Conservation (phyloP, 1,140 invertebrate species). For the Paraescarpia echinospica region DNA sequence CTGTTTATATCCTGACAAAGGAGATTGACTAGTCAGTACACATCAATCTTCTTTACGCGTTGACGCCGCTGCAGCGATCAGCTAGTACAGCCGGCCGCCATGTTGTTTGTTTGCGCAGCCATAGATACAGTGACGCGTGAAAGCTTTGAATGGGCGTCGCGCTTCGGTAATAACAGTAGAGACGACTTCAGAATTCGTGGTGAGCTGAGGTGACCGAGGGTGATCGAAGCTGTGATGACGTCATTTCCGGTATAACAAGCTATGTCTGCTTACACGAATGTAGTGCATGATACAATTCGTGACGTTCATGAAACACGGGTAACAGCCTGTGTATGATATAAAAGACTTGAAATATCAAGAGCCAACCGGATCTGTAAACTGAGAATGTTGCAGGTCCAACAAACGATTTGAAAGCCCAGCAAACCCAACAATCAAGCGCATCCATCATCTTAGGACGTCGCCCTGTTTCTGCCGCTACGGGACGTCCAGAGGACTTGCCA, state of each 20-base stretch:
- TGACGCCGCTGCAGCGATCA: neutral
- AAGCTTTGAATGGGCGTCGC: no score
- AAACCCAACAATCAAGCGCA: no score
- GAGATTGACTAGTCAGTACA: neutral
- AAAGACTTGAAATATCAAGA: no score
- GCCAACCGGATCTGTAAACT: no score
- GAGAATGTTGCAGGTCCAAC: no score
- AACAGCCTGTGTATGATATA: no score
- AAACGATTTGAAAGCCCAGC: no score
- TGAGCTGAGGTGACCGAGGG: neutral
- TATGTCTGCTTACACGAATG: neutral
- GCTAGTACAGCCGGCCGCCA: neutral
- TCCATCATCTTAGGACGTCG: no score
- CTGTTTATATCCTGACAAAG: neutral
- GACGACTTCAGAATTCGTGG: neutral
- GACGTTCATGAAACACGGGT: no score
- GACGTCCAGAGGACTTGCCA: no score
- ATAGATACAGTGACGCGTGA: neutral
- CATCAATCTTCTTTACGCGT: neutral
- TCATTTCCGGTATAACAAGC: neutral
- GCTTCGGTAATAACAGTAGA: neutral
- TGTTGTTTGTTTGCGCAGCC: neutral
- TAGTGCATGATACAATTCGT: no score
- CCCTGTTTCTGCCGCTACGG: no score
- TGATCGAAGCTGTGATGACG: neutral